These are phyloP conservation scores for Chorisops tibialis DNA, from an alignment of 2,888 invertebrate species.

Conservation along the genomic window DNA sequence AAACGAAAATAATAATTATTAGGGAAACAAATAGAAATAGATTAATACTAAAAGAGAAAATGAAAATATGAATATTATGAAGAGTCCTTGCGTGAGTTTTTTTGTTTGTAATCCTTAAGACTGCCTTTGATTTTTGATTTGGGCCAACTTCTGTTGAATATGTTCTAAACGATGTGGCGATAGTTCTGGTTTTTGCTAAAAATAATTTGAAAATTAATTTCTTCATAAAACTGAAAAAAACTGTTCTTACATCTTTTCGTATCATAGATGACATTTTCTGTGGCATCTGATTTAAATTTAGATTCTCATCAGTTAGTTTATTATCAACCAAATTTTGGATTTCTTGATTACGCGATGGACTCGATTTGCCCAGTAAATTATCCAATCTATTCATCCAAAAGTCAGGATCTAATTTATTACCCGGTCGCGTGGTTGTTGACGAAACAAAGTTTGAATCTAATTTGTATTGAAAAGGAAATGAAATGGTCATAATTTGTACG, in stretches of 20 bases:
- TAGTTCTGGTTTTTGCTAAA: conserved; percentile 47
- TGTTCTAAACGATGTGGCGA: conserved; percentile 51
- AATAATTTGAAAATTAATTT: conserved; percentile 18
- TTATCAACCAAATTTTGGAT: conserved; percentile 46
- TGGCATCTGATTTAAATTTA: conserved; percentile 46
- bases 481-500: neutral
- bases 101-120: conserved; percentile 18
- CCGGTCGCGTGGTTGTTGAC: conserved; percentile 32
- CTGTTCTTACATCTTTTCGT: conserved; percentile 45
- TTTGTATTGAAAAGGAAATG: neutral
- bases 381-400: conserved; percentile 51
- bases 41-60: neutral
- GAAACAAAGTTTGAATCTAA: conserved; percentile 21
- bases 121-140: conserved; percentile 49
- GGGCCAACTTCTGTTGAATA: conserved; percentile 51
- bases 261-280: conserved; percentile 48
- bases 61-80: neutral
- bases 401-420: conserved; percentile 46
- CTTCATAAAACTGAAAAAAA: neutral
- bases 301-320: conserved; percentile 51
- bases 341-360: conserved; percentile 33
- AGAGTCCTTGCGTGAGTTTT: neutral
- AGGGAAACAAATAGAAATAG: neutral
- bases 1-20: neutral
- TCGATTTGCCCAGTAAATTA: conserved; percentile 43